Evolutionary conservation across 92 coral and sea anemone species (phyloP).

Genomic region (Zoanthus solanderi): DNA sequence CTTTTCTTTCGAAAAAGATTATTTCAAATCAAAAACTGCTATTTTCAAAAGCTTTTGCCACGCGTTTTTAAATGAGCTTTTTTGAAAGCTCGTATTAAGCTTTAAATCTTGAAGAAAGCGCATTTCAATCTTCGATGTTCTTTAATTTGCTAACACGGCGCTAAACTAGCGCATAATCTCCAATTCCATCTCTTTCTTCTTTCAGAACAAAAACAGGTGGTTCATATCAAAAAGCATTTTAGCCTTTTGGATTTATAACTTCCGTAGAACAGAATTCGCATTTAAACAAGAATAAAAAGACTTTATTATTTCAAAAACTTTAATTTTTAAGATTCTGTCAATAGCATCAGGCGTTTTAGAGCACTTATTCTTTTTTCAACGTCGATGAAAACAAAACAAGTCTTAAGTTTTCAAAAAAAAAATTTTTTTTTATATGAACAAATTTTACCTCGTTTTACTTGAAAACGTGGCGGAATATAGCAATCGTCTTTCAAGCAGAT

Average conservation of each 20-base stretch:
- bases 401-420: not conserved
- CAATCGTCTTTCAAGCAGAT: not conserved
- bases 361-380: slow-evolving; percentile 2
- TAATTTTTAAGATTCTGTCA: not conserved
- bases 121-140: not conserved
- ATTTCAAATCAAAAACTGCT: no score
- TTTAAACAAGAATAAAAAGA: not conserved
- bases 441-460: not conserved
- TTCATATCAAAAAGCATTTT: not conserved
- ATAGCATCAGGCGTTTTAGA: not conserved
- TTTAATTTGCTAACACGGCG: not conserved
- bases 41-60: no score
- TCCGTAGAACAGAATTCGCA: slow-evolving; percentile 15
- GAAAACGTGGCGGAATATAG: not conserved
- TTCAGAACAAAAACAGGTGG: not conserved
- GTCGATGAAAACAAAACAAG: not conserved
- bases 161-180: not conserved
- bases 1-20: no score
- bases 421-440: not conserved
- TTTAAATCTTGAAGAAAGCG: not conserved
- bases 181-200: not conserved
- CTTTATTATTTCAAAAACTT: not conserved
- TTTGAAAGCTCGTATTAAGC: no score
- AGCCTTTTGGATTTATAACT: not conserved
- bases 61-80: no score